phyloP scores from a whole-genome alignment of 2,113 vertebrate genomes.

The Saimiri boliviensis region DNA sequence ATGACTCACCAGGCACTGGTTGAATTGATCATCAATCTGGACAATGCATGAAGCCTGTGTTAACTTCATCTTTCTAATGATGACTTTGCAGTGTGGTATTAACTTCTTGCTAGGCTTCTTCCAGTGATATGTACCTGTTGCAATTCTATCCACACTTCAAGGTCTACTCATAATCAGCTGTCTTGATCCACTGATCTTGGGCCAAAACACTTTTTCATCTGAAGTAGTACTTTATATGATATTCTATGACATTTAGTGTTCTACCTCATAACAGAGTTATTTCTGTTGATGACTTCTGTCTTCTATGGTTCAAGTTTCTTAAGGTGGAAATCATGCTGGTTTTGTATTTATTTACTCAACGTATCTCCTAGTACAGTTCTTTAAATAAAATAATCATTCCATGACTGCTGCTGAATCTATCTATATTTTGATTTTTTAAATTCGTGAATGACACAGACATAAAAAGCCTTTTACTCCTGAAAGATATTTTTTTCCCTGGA shows the following conservation, averaged over 20 bases:
- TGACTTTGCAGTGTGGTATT: neutral
- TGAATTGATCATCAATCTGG: neutral
- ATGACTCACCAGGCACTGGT: neutral
- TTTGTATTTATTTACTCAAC: neutral
- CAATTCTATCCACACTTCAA: neutral
- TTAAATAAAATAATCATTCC: neutral
- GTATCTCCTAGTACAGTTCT: neutral
- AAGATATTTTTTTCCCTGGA: neutral
- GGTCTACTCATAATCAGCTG: neutral
- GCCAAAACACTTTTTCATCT: neutral
- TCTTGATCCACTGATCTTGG: neutral
- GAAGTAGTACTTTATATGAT: neutral
- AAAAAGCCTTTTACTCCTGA: neutral
- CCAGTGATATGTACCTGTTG: too few species aligned
- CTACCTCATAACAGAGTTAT: neutral
- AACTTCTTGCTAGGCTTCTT: neutral
- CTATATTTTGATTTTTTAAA: neutral
- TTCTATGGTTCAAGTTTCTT: neutral
- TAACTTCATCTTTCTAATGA: neutral
- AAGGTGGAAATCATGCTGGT: neutral
- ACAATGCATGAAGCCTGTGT: neutral
- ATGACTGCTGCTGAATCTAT: neutral
- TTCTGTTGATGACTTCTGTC: neutral
- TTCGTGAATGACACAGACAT: neutral
- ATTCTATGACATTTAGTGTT: neutral